Base-by-base conservation (phyloP, 2,797 vertebrate genomes). In the Tamandua tetradactyla region DNA sequence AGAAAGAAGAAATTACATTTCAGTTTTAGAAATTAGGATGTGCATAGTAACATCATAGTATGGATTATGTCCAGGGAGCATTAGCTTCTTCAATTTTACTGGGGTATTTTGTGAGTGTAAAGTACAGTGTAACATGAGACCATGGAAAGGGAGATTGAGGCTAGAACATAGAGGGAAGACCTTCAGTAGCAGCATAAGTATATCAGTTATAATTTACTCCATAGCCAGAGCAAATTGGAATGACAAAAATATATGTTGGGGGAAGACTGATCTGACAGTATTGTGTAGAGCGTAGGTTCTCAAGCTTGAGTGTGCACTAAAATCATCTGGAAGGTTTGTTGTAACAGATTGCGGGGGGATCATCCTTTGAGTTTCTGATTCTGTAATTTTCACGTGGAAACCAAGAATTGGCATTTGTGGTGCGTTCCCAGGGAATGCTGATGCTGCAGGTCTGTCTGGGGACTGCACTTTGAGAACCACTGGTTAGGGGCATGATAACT, bases 231-330 rank as follows among this genome's bases (percentile, higher is more conserved):
- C 76, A 59, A 42, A 32, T 32, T 6, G 14, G 7, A 22, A 18
- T 32, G 66, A 35, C 37, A n/a, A 37, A 57, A 23, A 10, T 27
- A 18, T 35, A 1, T 12, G 5, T 47, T 32, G 59, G 4, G 8
- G 35, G 35, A 66, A 74, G 27, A 62, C 3, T 6, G 25, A 52
- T 44, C 25, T 59, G 40, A n/a, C 23, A 12, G 1, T 25, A 17
- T 3, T 4, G 1, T 8, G 5, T 22, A 2, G 35, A 62, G 22
- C 44, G 52, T 47, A 57, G 55, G 7, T 44, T 71, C 49, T 79
- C 59, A 14, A 9, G n/a, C 12, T 25, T 23, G 17, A n/a, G 8
- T 40, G 11, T 18, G 23, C 3, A 4, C 13, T 12, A 1, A 0
- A 5, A 32, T 72, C 9, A 30, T 35, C 30, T 52, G 42, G 74